phyloP scores from a whole-genome alignment of 1,140 invertebrate genomes.

The Odontomachus brunneus region DNA sequence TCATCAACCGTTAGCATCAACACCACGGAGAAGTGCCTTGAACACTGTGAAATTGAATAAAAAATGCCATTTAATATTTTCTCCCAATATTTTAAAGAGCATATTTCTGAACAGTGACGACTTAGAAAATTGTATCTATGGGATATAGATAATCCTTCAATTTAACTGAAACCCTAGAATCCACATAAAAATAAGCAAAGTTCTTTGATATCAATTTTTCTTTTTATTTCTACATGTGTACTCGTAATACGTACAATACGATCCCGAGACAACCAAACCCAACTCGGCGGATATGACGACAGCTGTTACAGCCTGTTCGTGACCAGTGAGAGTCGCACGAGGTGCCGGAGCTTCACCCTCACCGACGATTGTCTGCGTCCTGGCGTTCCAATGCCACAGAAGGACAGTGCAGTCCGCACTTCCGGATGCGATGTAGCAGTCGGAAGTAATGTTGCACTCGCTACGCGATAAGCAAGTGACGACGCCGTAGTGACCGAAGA shows the following conservation, averaged over 20 bases:
- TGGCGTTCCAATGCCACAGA: conserved; percentile 99
- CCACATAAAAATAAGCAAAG: too few relatives aligned
- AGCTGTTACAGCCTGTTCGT: conserved; percentile 97
- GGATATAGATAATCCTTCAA: too few relatives aligned
- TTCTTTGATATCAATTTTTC: too few relatives aligned
- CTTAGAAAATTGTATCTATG: too few relatives aligned
- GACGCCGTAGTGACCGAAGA: conserved; percentile 99
- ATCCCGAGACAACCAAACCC: conserved; percentile 98
- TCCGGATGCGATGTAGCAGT: conserved; percentile 99
- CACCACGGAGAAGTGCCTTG: too few relatives aligned
- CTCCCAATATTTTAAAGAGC: too few relatives aligned
- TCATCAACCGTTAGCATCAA: too few relatives aligned
- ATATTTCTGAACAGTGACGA: too few relatives aligned
- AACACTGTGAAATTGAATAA: too few relatives aligned
- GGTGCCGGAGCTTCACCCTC: conserved; percentile 98
- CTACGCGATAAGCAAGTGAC: conserved; percentile 98
- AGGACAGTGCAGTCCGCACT: conserved; percentile 99
- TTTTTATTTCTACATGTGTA: background rate
- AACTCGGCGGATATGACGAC: conserved; percentile 99
- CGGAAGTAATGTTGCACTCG: conserved; percentile 99
- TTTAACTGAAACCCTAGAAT: too few relatives aligned
- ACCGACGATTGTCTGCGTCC: conserved; percentile 97
- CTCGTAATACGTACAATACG: conserved; percentile 89
- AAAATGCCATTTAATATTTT: too few relatives aligned
- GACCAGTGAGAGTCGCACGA: conserved; percentile 97